Base-by-base conservation (phyloP, 2,888 invertebrate species). In the Andrena bucephala region DNA sequence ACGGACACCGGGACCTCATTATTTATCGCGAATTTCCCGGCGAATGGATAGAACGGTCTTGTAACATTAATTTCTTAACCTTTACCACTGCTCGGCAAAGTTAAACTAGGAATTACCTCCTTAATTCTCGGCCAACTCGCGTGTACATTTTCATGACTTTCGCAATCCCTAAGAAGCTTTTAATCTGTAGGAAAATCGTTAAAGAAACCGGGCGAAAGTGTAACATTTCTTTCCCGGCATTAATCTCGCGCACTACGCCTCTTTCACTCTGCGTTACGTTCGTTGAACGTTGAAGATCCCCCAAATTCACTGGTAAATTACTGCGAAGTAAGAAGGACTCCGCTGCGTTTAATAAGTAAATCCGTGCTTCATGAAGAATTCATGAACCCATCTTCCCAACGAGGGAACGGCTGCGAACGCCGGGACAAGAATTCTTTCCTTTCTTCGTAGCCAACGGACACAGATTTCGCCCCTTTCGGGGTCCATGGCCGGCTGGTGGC, bases 311-410 rank as follows among this genome's bases (percentile, higher is more conserved):
- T 33, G 75, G 29, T 71, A 76, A 80, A 82, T 82, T 80, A 52
- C 71, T 31, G n/a, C 33, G 10, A 36, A 59, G 67, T 42, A 31
- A 27, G 62, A 52, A 52, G 16, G 63, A 16, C 54, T 66, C 24
- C 29, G 27, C 0, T 48, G 68, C 68, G 65, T 80, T 83, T 75
- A 78, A 82, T 79, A 75, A 82, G 68, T 57, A 75, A 79, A 76
- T 79, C 65, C 68, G 16, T n/a, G 24, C 24, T 62, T 72, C 75
- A 72, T 75, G 71, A 82, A 75, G 20, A 29, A 62, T 79, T 71
- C 71, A 75, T 71, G 79, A 83, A 50, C 54, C 7, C 24, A 31
- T 68, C 59, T 75, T 33, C 16, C 8, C 24, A 16, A 29, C 10
- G 4, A 42, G 24, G n/a, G 33, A 24, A 36, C 42, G 33, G 67